Percentiles rank a stretch among this genome's conserved stretches.
phyloP scores from a whole-genome alignment of 2,797 vertebrate species.

The Anas bernieri region DNA sequence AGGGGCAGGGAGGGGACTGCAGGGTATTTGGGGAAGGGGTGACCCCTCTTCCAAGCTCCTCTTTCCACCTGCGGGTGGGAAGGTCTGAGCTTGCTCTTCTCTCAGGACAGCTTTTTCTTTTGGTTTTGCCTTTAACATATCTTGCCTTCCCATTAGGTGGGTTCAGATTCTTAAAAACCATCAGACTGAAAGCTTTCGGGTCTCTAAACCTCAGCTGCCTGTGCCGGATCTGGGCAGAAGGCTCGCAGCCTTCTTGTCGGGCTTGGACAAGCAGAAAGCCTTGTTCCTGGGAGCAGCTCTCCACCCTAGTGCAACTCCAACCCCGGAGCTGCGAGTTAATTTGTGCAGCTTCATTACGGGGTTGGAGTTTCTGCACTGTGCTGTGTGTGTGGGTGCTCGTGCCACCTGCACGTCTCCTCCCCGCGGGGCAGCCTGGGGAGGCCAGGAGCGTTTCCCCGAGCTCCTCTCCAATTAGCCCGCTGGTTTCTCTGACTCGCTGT shows the following conservation, averaged over 20 bases:
- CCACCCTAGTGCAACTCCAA: too few relatives aligned
- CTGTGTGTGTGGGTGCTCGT: background rate
- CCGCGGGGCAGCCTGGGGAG: background rate
- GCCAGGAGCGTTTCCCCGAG: background rate
- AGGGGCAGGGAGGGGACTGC: background rate
- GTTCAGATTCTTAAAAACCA: background rate
- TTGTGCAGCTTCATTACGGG: background rate
- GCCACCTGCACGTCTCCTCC: background rate
- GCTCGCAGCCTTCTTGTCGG: background rate
- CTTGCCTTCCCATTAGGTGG: background rate
- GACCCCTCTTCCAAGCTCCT: background rate
- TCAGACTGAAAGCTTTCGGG: rapidly evolving
- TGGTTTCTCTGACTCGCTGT: background rate
- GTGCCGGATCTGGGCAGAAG: background rate
- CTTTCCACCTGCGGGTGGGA: background rate
- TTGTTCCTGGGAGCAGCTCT: background rate
- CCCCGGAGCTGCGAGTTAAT: background rate
- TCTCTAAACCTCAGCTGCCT: background rate
- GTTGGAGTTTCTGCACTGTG: background rate
- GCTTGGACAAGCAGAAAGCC: background rate
- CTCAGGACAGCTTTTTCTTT: rapidly evolving
- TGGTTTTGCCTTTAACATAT: background rate
- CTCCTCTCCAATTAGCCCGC: constrained; percentile 8
- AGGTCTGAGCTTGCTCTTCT: rapidly evolving
- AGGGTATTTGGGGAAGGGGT: too few relatives aligned